These are phyloP conservation scores for Tenrec ecaudatus DNA, from an alignment of 2,113 vertebrate genomes.

Conservation along the genomic window DNA sequence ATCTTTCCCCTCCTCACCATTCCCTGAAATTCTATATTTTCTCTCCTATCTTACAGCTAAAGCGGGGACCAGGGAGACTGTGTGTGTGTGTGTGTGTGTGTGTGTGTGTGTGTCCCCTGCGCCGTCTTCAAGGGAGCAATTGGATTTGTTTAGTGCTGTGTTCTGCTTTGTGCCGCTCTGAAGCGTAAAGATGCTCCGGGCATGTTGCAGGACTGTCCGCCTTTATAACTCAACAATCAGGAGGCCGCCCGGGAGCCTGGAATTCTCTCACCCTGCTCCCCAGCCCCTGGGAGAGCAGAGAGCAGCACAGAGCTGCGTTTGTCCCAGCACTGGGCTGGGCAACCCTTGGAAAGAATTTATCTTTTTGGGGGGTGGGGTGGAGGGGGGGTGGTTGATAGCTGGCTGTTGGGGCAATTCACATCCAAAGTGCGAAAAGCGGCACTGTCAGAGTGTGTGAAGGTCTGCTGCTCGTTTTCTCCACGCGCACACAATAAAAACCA, in stretches of 20 bases:
- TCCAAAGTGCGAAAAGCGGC: constrained; percentile 53
- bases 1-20: background rate
- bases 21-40: background rate
- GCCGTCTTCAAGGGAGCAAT: background rate
- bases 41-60: constrained; percentile 13
- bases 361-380: background rate
- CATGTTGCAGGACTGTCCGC: constrained; percentile 56
- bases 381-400: constrained; percentile 46
- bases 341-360: constrained; percentile 71
- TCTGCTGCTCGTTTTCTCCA: constrained; percentile 11
- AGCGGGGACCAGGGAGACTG: too few species aligned
- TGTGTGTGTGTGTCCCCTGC: too few species aligned
- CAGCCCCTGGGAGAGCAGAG: constrained; percentile 73
- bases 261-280: constrained; percentile 54
- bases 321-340: constrained; percentile 51
- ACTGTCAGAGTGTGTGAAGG: constrained; percentile 3
- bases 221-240: constrained; percentile 77
- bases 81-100: too few species aligned
- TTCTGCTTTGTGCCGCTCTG: constrained; percentile 35
- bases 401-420: constrained; percentile 60
- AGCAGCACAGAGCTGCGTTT: constrained; percentile 72
- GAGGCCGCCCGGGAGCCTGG: constrained; percentile 60
- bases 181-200: constrained; percentile 58
- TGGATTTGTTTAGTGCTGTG: constrained; percentile 56
- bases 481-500: constrained; percentile 43